These are phyloP conservation scores for Araneus ventricosus DNA, from an alignment of 1,140 invertebrate genomes.

Conservation along the genomic window DNA sequence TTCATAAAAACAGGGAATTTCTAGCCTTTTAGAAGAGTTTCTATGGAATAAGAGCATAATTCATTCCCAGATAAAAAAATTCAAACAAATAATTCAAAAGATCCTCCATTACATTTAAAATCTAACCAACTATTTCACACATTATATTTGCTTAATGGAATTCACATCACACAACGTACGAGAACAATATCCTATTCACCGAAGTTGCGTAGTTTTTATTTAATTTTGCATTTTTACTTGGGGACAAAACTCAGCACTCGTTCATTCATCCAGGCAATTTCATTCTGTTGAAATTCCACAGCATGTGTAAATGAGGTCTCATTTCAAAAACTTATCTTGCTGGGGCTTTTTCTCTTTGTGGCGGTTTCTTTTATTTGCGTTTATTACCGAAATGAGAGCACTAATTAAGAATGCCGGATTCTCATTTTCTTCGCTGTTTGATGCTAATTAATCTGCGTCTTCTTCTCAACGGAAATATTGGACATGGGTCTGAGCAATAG, in stretches of 20 bases:
- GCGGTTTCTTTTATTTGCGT: not conserved
- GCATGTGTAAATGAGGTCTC: constrained; percentile 6
- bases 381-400: constrained; percentile 1
- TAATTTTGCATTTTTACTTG: not conserved
- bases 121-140: not conserved
- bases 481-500: not conserved
- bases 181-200: not conserved
- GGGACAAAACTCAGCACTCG: not conserved
- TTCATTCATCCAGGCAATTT: not conserved
- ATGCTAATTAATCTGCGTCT: constrained; percentile 33
- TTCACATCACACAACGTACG: not conserved
- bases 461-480: not conserved
- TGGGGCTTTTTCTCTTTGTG: not conserved
- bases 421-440: constrained; percentile 11
- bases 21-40: too few relatives aligned
- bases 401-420: constrained; percentile 28
- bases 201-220: not conserved
- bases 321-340: constrained; percentile 39
- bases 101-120: not conserved
- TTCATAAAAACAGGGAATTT: too few relatives aligned
- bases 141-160: not conserved
- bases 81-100: not conserved
- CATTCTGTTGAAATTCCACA: not conserved
- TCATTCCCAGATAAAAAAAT: not conserved
- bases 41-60: not conserved